Percentiles rank a stretch among this genome's conserved stretches.
These are phyloP conservation scores for Heliopora coerulea DNA, from an alignment of 92 coral and sea anemone species.

Conservation along the genomic window DNA sequence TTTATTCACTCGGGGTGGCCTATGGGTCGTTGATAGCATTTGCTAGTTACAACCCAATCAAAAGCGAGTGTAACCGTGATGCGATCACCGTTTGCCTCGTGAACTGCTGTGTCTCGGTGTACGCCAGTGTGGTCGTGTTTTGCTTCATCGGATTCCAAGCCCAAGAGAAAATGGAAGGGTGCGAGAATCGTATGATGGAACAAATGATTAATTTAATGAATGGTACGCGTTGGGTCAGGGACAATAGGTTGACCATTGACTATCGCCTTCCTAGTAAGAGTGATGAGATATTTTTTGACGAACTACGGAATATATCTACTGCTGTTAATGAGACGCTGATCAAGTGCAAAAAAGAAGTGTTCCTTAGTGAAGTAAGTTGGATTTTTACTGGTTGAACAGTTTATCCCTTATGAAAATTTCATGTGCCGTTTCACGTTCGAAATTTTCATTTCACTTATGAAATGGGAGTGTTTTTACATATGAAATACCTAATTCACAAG, in stretches of 20 bases:
- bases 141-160: slow-evolving; percentile 97
- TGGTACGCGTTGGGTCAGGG: slow-evolving; percentile 50
- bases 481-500: too few species aligned
- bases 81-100: slow-evolving; percentile 94
- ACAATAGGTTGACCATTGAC: slow-evolving; percentile 40
- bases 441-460: too few species aligned
- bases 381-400: too few species aligned
- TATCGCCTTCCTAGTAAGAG: slow-evolving; percentile 22
- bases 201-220: slow-evolving; percentile 63
- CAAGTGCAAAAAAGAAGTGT: slow-evolving; percentile 67
- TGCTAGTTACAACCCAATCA: slow-evolving; percentile 95
- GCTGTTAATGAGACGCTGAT: slow-evolving; percentile 64
- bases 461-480: too few species aligned
- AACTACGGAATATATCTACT: slow-evolving; percentile 54
- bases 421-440: too few species aligned
- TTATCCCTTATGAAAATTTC: too few species aligned
- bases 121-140: slow-evolving; percentile 97
- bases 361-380: slow-evolving; percentile 59
- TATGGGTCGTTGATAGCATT: slow-evolving; percentile 96
- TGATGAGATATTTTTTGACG: slow-evolving; percentile 38
- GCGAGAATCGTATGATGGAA: slow-evolving; percentile 46
- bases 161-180: slow-evolving; percentile 76
- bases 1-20: slow-evolving; percentile 96
- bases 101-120: slow-evolving; percentile 93
- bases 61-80: slow-evolving; percentile 93